A percentile compares a stretch with the other conserved stretches of the same genome.
Conservation (phyloP, 1,140 invertebrate genomes). For the Laupala kohalensis region DNA sequence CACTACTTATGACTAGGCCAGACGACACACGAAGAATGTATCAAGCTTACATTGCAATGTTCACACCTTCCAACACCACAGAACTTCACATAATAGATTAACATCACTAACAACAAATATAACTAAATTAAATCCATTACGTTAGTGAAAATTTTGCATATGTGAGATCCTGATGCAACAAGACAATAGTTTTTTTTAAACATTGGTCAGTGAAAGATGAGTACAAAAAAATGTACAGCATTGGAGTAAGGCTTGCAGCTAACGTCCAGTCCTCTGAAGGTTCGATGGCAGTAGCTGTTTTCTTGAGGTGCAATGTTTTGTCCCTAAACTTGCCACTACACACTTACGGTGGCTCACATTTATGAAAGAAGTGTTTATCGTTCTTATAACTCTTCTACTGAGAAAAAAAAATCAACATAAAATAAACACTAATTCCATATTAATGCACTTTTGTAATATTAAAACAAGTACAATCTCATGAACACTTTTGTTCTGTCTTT, state of each 20-base stretch:
- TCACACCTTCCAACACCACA: not conserved
- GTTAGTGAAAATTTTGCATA: not conserved
- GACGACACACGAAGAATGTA: not conserved
- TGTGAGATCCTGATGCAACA: not conserved
- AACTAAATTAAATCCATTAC: not conserved
- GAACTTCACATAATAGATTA: not conserved
- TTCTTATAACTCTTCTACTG: not conserved
- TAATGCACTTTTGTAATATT: conserved; percentile 12
- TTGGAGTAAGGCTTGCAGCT: not conserved
- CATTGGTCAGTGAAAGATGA: not conserved
- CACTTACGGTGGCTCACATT: not conserved
- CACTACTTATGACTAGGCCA: not conserved
- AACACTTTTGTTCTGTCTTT: conserved; percentile 10
- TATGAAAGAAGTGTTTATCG: not conserved
- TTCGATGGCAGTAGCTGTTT: not conserved
- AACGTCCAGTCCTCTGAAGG: not conserved
- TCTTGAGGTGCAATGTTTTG: not conserved
- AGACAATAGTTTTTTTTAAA: not conserved
- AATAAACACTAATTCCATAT: conserved; percentile 14
- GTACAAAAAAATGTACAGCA: not conserved
- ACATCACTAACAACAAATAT: not conserved
- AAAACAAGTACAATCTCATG: conserved; percentile 4
- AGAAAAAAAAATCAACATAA: conserved; percentile 1
- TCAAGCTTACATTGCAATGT: not conserved
- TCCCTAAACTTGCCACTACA: not conserved